Base-by-base conservation (phyloP, 2,797 vertebrate species). In the Dermochelys coriacea region DNA sequence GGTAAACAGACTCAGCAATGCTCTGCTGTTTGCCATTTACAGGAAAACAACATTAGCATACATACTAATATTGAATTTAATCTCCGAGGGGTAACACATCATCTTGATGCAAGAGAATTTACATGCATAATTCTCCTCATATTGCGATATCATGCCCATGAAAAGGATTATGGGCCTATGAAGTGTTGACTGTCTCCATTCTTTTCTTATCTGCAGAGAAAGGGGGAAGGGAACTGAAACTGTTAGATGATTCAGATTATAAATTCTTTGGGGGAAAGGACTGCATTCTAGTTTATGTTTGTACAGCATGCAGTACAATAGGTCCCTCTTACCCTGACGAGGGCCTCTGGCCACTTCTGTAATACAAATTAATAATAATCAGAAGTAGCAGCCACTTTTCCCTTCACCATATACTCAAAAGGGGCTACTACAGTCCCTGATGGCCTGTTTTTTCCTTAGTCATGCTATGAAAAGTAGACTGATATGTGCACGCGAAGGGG, bases 301-400 rank as follows among this genome's bases (percentile, higher is more conserved):
- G n/a, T 68, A 8, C 50, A 64, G 49, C 77, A 61, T 27, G 10
- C 86, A 90, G 27, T n/a, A 77, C 1, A 4, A 87, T n/a, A 88
- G 37, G 21, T 41, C 41, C 79, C 85, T 91, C 52, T 95, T 75
- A 71, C 54, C 59, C 37, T 85, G 89, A 86, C 57, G 82, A 19
- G 52, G 87, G 21, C 55, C 59, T 83, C 25, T 71, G 91, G 59
- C 86, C 34, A 95, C 92, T 92, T 4, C 49, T 89, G 12, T 16
- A 81, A 21, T 37, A 41, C 54, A 89, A 93, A 93, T 79, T 86
- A 87, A 85, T 41, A 93, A 83, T n/a, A 55, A 88, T 88, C 83
- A 82, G 34, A 6, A 80, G 88, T 88, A 93, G 18, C 41, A 50
- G 23, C 49, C 94, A 84, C 3, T 54, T 0, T 1, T 41, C 87